A percentile compares a stretch with the other conserved stretches of the same genome.
These are phyloP conservation scores for Gasteruption jaculator DNA, from an alignment of 2,888 invertebrate species.

Conservation along the genomic window DNA sequence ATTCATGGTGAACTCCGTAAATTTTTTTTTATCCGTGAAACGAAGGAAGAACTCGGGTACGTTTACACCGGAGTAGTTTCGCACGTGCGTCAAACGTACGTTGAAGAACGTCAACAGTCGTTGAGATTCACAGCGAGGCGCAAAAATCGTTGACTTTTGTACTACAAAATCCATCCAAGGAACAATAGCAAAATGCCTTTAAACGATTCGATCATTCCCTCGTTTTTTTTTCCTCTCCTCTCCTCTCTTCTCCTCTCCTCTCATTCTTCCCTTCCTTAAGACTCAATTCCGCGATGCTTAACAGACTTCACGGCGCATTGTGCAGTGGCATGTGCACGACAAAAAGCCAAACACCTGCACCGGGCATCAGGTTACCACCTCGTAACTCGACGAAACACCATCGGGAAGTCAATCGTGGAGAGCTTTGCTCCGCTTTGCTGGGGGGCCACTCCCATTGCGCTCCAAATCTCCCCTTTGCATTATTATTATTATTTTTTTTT, in stretches of 20 bases:
- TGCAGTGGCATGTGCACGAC: slow-evolving; percentile 19
- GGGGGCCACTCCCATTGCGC: too few species aligned
- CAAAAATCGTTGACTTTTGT: slow-evolving; percentile 34
- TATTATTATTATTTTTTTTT: too few species aligned
- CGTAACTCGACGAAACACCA: too few species aligned
- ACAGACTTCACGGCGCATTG: slow-evolving; percentile 18
- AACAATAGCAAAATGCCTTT: too few species aligned
- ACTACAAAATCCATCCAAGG: too few species aligned
- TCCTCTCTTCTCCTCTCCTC: slow-evolving; percentile 1
- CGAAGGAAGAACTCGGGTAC: too few species aligned
- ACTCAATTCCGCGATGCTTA: slow-evolving; percentile 32
- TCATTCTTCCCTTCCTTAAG: slow-evolving; percentile 12
- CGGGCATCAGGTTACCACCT: slow-evolving; percentile 42
- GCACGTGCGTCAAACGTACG: slow-evolving; percentile 43
- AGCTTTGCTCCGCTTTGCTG: slow-evolving; percentile 19
- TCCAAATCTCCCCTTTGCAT: too few species aligned
- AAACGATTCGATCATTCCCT: too few species aligned
- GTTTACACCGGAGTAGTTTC: too few species aligned
- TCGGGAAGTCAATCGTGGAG: too few species aligned
- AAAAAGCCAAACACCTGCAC: slow-evolving; percentile 44
- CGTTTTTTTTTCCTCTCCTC: slow-evolving; percentile 14
- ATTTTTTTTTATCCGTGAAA: too few species aligned
- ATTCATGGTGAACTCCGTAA: too few species aligned
- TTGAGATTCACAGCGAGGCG: slow-evolving; percentile 38
- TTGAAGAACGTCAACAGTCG: slow-evolving; percentile 45